Conservation (phyloP, 2,113 vertebrate genomes). For the Pelecanus crispus region DNA sequence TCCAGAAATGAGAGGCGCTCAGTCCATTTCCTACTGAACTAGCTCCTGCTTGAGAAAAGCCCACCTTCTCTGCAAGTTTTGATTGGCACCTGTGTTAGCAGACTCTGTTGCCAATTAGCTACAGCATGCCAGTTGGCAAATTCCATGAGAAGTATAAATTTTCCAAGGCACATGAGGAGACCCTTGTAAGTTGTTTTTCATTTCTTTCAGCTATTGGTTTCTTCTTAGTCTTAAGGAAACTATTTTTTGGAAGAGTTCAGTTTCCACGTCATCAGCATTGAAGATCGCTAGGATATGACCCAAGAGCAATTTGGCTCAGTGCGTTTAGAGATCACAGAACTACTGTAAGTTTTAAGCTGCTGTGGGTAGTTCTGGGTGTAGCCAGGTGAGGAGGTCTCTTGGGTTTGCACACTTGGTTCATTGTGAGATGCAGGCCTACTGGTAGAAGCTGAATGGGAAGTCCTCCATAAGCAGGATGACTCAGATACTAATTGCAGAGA, state of each 20-base stretch:
- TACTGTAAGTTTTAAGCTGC: neutral
- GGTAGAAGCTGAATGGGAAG: neutral
- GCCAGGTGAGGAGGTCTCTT: accelerated
- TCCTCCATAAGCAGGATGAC: neutral
- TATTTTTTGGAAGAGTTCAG: neutral
- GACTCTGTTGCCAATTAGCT: neutral
- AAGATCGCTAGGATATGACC: neutral
- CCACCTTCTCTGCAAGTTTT: neutral
- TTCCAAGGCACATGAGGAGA: neutral
- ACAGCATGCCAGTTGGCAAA: neutral
- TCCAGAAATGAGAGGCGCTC: neutral
- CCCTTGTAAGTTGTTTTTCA: neutral
- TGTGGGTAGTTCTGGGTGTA: neutral
- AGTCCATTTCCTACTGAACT: neutral
- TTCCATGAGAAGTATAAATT: neutral
- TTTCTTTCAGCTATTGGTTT: neutral
- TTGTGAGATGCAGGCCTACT: neutral
- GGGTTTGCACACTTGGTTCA: neutral
- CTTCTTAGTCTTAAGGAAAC: neutral
- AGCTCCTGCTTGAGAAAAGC: neutral
- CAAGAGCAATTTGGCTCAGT: neutral
- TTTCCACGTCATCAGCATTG: neutral
- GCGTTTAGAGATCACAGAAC: neutral
- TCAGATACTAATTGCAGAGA: neutral
- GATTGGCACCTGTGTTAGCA: accelerated